Percentiles rank a stretch among this genome's conserved stretches.
Conservation (phyloP, 2,888 invertebrate species). For the Stramonita haemastoma region DNA sequence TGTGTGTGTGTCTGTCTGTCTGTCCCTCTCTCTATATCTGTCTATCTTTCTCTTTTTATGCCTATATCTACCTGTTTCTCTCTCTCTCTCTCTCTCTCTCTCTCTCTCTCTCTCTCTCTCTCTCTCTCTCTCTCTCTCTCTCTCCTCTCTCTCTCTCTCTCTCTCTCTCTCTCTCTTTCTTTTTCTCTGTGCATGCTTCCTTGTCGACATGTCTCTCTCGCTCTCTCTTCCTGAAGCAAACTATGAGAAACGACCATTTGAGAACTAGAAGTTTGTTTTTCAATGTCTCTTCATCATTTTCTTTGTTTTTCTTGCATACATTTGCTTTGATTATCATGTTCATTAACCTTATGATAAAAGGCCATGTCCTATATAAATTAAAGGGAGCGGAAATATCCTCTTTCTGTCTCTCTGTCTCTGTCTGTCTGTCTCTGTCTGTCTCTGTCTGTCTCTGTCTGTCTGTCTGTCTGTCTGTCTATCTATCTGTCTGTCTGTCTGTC, state of each 20-base stretch:
- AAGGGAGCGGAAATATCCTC: too few species aligned
- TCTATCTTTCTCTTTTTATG: neutral
- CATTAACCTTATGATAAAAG: too few species aligned
- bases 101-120: neutral
- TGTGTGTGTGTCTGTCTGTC: constrained; percentile 15
- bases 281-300: too few species aligned
- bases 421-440: neutral
- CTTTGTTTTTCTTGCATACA: too few species aligned
- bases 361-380: too few species aligned
- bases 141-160: neutral
- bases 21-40: neutral
- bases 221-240: too few species aligned
- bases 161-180: neutral
- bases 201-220: neutral
- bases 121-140: neutral
- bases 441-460: neutral
- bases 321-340: too few species aligned
- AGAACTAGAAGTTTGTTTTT: too few species aligned
- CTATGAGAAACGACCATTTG: too few species aligned
- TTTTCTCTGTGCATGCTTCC: neutral
- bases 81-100: neutral
- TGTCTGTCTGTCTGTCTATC: neutral
- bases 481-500: neutral
- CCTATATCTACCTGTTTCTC: neutral
- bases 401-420: too few species aligned